Conservation (phyloP, 2,113 vertebrate genomes). For the Calypte anna region DNA sequence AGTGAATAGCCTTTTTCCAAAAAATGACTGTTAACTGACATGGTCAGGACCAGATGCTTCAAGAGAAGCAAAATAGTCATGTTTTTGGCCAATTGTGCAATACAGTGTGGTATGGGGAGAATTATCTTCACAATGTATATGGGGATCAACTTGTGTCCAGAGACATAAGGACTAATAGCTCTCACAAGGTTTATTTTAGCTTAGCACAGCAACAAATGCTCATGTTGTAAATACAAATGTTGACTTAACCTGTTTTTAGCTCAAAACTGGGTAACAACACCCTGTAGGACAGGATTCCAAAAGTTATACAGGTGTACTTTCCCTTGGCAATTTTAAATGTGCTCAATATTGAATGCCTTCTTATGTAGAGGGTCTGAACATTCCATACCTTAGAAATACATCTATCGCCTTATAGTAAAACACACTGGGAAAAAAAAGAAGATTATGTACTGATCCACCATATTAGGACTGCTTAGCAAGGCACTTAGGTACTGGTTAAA, state of each 20-base stretch:
- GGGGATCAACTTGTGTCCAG: slow-evolving; percentile 17
- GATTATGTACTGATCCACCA: not conserved
- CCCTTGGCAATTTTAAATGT: slow-evolving; percentile 12
- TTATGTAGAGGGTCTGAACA: not conserved
- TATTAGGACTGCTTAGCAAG: not conserved
- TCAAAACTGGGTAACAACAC: not conserved
- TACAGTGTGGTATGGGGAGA: slow-evolving; percentile 45
- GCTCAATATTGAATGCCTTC: not conserved
- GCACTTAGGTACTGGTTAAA: slow-evolving; percentile 42
- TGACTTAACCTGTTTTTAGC: not conserved
- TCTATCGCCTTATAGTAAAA: not conserved
- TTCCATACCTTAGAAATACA: not conserved
- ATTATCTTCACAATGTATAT: not conserved
- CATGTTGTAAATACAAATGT: not conserved
- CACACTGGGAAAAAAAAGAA: not conserved
- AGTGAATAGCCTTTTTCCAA: slow-evolving; percentile 17
- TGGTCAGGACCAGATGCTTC: slow-evolving; percentile 7
- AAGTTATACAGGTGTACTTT: slow-evolving; percentile 3
- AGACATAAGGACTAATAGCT: not conserved
- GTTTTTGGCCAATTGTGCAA: slow-evolving; percentile 59
- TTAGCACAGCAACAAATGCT: not conserved
- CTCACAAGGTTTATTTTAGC: slow-evolving; percentile 48
- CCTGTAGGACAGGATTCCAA: slow-evolving; percentile 28
- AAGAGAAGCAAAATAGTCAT: slow-evolving; percentile 9
- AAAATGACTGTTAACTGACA: slow-evolving; percentile 21